Percentiles rank a stretch among this genome's conserved stretches.
Evolutionary conservation across 2,113 vertebrate species (phyloP).

Genomic region (Patagioenas fasciata): DNA sequence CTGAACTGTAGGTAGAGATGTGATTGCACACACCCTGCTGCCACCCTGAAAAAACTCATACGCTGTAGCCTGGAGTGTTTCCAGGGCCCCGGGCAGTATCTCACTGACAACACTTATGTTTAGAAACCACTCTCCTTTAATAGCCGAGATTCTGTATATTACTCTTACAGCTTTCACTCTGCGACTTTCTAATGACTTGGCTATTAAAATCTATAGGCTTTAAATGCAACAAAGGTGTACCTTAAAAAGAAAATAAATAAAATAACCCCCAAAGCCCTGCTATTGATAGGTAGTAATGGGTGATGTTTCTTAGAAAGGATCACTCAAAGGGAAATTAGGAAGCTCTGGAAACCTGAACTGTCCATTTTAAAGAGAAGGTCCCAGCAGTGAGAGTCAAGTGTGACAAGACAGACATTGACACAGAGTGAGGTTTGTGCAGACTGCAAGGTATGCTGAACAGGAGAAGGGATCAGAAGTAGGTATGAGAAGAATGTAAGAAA

Average conservation of each 20-base stretch:
- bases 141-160: background rate
- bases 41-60: background rate
- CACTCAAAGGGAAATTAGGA: background rate
- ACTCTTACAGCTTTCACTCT: background rate
- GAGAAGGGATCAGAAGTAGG: background rate
- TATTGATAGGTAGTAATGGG: background rate
- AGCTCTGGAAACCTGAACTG: background rate
- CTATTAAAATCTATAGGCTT: conserved; percentile 24
- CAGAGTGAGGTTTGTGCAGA: background rate
- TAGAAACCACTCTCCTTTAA: conserved; percentile 5
- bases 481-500: background rate
- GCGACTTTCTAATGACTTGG: background rate
- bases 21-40: background rate
- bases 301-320: background rate
- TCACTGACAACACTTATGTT: background rate
- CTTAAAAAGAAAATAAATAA: background rate
- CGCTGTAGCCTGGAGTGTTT: background rate
- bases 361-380: background rate
- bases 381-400: background rate
- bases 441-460: background rate
- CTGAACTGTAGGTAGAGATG: background rate
- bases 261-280: background rate
- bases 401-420: background rate
- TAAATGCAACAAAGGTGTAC: background rate
- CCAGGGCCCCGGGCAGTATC: background rate